Conservation (phyloP, 2,888 invertebrate species). For the Lathronympha strigana region DNA sequence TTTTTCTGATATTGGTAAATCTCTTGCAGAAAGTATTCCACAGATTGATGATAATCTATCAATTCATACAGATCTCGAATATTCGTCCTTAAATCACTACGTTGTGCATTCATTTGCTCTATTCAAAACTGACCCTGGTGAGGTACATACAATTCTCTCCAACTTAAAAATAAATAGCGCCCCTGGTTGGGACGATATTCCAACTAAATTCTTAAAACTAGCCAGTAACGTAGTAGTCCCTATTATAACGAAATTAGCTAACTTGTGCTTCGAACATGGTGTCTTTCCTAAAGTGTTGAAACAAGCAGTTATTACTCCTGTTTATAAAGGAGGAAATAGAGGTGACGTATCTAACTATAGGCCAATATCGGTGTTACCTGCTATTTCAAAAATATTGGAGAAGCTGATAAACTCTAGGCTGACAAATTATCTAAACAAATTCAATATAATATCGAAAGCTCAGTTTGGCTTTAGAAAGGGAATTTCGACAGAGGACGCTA, state of each 20-base stretch:
- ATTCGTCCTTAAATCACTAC: not conserved
- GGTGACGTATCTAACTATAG: not conserved
- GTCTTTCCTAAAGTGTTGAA: not conserved
- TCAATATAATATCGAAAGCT: slow-evolving; percentile 12
- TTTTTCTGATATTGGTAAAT: slow-evolving; percentile 3
- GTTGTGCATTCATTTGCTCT: not conserved
- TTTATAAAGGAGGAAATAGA: not conserved
- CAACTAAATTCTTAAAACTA: not conserved
- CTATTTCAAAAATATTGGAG: not conserved
- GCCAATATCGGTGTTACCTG: not conserved
- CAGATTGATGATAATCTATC: not conserved
- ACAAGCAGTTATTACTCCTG: not conserved
- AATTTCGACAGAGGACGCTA: slow-evolving; percentile 36
- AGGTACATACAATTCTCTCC: not conserved
- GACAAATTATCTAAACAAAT: not conserved
- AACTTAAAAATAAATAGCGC: not conserved
- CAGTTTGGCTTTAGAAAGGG: slow-evolving; percentile 41
- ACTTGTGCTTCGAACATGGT: not conserved
- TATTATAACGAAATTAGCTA: not conserved
- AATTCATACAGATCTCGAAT: not conserved
- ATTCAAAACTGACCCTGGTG: not conserved
- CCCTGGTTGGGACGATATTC: not conserved
- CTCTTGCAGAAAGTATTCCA: not conserved
- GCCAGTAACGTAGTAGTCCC: not conserved
- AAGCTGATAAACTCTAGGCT: not conserved